Percentiles rank a stretch among this genome's conserved stretches.
Conservation (phyloP, 1,140 invertebrate species). For the Platyscapa corneri region DNA sequence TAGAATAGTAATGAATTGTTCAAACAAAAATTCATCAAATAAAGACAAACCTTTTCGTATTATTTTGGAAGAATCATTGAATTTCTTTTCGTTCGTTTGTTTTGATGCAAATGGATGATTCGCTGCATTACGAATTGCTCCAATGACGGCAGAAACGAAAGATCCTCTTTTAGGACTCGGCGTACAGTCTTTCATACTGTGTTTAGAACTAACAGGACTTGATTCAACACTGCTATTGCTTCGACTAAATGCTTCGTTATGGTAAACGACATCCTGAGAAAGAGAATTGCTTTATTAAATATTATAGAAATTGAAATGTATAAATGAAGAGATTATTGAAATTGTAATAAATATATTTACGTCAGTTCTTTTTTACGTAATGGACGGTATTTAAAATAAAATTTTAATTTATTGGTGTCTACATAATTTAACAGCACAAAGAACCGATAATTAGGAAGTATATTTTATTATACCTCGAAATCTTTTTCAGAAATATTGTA, state of each 20-base stretch:
- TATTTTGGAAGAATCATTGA: slow-evolving; percentile 59
- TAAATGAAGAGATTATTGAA: no score
- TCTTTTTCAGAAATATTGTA: slow-evolving; percentile 85
- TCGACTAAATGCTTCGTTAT: slow-evolving; percentile 83
- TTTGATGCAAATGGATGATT: slow-evolving; percentile 73
- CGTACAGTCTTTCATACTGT: slow-evolving; percentile 73
- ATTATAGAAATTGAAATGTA: no score
- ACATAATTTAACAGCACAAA: no score
- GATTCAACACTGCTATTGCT: slow-evolving; percentile 77
- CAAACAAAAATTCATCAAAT: not conserved
- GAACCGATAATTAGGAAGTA: no score
- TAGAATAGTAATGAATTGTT: not conserved
- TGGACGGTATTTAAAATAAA: no score
- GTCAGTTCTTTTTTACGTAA: no score
- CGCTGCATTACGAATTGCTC: slow-evolving; percentile 80
- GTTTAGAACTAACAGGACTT: slow-evolving; percentile 76
- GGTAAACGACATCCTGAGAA: slow-evolving; percentile 81
- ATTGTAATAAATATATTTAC: not conserved
- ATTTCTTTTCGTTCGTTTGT: slow-evolving; percentile 62
- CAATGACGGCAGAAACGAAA: slow-evolving; percentile 81
- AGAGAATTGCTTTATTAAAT: not conserved
- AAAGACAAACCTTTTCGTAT: slow-evolving; percentile 65
- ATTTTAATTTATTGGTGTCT: no score
- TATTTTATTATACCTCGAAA: slow-evolving; percentile 77
- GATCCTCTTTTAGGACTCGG: slow-evolving; percentile 79